Evolutionary conservation across 2,888 invertebrate species (phyloP), one percentile per base, ranked within the genome.

Genomic region (Melinopterus prodromus): DNA sequence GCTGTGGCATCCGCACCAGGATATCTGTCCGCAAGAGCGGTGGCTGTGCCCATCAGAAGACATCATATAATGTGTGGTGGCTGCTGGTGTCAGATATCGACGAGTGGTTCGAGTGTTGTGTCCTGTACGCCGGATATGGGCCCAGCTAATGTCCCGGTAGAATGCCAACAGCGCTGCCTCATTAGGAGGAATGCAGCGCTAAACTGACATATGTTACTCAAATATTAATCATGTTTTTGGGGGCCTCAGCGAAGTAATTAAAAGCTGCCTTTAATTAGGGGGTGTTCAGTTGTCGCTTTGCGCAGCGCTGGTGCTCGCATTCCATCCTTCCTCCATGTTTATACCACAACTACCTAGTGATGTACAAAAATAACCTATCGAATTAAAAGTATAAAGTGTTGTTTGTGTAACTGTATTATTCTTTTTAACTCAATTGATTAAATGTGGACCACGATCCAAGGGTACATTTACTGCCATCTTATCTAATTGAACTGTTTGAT

Each of bases 131-230:
- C 88, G 88, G 88, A 88, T 87, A 87, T 85, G 86, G 86, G 86
- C 86, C 86, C 86, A 86, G 87, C 85, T 87, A 81, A 88, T 87
- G 87, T 86, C 86, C 83, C 83, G 83, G 86, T 84, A 86, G 88
- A 87, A 88, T 88, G 86, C 85, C 83, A 84, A 84, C 83, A 86
- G 85, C 85, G 86, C 85, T 86, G 87, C 85, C 89, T 89, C 89
- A 89, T 89, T 89, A 89, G 87, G 88, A 89, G 89, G 88, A 89
- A 89, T 89, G 89, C 89, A 87, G 88, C 88, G 89, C 88, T 89
- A 89, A 89, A 89, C 88, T 88, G 89, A 89, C 89, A 89, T 89
- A 87, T 89, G 89, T 89, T 89, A 85, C 86, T 84, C 85, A 87
- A 87, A 88, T 89, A 89, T 89, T 89, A 89, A 89, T 89, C 88